phyloP scores from a whole-genome alignment of 2,888 invertebrate species.

The Vannuccia rotundouncinata region DNA sequence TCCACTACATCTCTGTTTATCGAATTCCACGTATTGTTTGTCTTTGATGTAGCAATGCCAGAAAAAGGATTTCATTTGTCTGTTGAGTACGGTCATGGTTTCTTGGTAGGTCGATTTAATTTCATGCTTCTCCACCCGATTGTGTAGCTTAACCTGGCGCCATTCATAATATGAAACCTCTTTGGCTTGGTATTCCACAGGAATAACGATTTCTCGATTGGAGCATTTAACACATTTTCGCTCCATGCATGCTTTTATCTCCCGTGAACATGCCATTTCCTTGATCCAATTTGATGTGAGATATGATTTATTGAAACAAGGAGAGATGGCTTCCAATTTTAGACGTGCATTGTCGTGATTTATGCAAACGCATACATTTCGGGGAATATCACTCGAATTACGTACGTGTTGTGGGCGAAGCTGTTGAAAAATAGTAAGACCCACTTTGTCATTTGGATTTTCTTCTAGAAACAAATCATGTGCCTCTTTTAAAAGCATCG shows the following conservation, averaged over 20 bases:
- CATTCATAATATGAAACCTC: background rate
- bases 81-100: too few relatives aligned
- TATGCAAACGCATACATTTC: background rate
- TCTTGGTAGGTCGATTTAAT: too few relatives aligned
- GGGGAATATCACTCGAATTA: background rate
- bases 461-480: background rate
- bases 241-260: conserved; percentile 8
- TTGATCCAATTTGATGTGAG: too few relatives aligned
- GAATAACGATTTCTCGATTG: background rate
- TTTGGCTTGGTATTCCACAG: background rate
- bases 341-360: background rate
- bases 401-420: background rate
- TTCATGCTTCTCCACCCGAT: too few relatives aligned
- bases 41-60: conserved; percentile 1
- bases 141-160: too few relatives aligned
- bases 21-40: background rate
- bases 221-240: conserved; percentile 9
- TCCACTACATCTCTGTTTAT: background rate
- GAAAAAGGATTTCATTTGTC: background rate
- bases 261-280: too few relatives aligned
- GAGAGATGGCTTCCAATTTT: background rate
- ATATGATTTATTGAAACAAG: too few relatives aligned
- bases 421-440: background rate
- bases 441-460: conserved; percentile 7
- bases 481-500: conserved; percentile 1